A percentile compares a stretch with the other conserved stretches of the same genome.
Conservation (phyloP, 2,888 invertebrate species). For the Phengaris alcon region DNA sequence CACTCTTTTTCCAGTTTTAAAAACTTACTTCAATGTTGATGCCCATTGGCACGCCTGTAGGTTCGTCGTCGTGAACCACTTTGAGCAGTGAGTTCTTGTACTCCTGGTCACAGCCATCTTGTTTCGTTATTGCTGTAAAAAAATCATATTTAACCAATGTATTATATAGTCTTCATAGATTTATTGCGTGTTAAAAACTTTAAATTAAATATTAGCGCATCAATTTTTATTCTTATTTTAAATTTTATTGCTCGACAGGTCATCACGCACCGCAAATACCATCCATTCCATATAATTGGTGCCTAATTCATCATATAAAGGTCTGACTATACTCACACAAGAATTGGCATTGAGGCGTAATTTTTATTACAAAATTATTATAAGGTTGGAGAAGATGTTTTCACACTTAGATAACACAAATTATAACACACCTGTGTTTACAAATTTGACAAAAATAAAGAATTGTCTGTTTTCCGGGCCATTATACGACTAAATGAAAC, state of each 20-base stretch:
- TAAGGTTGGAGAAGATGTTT: too few species aligned
- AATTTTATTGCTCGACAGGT: not conserved
- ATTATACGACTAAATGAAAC: too few species aligned
- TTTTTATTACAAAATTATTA: too few species aligned
- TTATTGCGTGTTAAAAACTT: not conserved
- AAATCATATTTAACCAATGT: constrained; percentile 4
- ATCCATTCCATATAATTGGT: not conserved
- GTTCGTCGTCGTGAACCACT: constrained; percentile 71
- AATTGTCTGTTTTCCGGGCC: too few species aligned
- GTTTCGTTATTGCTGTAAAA: constrained; percentile 53
- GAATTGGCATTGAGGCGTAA: too few species aligned
- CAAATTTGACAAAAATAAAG: too few species aligned
- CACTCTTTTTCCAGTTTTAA: not conserved
- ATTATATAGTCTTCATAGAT: too few species aligned
- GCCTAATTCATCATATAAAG: not conserved
- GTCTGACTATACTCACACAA: too few species aligned
- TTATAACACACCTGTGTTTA: too few species aligned
- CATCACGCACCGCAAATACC: constrained; percentile 3
- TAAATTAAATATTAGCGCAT: too few species aligned
- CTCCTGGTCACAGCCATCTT: constrained; percentile 55
- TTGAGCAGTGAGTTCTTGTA: constrained; percentile 66
- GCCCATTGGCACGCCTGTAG: constrained; percentile 65
- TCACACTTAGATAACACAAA: too few species aligned
- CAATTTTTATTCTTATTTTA: too few species aligned
- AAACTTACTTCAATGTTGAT: constrained; percentile 64